Evolutionary conservation across 2,888 invertebrate genomes (phyloP), one percentile per base, ranked within the genome.

Genomic region (Leucoptera coffeella): DNA sequence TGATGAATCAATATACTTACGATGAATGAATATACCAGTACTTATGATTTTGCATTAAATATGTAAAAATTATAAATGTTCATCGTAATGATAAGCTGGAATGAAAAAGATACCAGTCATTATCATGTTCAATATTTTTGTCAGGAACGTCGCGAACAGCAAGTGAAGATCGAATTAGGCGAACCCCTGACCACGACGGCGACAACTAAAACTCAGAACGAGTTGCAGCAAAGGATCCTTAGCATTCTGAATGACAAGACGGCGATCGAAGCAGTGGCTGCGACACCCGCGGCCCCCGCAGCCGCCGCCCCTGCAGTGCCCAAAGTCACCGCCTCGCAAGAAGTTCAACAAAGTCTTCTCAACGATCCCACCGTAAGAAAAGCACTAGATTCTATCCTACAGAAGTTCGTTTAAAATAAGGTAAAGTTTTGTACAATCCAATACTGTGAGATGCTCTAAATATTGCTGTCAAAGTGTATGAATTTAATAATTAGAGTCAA

Each of bases 351-450:
- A 43, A 73, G 50, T 71, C 75, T 88, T n/a, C 58, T 88, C 12
- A 81, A 80, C 32, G 87, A 88, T 49, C 80, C 83, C 1, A 80
- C 82, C 2, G 82, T 89, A 8, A 81, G 85, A 54, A 85, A 82
- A 53, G 87, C 88, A 1, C 56, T 89, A 27, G 85, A 88, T 44
- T 83, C 82, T 30, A 60, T 78, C 34, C 50, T 75, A 37, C 71
- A 64, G 31, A 74, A 69, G 32, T 60, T 59, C 30, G 38, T 43
- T 8, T 57, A 49, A 22, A 37, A n/a, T n/a, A n/a, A n/a, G n/a
- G n/a, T n/a, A n/a, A n/a, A n/a, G n/a, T n/a, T n/a, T n/a, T n/a
- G n/a, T n/a, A n/a, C n/a, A n/a, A n/a, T n/a, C n/a, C n/a, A n/a
- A 21, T 11, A n/a, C n/a, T 11, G 21, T 21, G 12, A 11, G 12